Conservation (phyloP, 2,888 invertebrate species). For the Chydorus sphaericus region DNA sequence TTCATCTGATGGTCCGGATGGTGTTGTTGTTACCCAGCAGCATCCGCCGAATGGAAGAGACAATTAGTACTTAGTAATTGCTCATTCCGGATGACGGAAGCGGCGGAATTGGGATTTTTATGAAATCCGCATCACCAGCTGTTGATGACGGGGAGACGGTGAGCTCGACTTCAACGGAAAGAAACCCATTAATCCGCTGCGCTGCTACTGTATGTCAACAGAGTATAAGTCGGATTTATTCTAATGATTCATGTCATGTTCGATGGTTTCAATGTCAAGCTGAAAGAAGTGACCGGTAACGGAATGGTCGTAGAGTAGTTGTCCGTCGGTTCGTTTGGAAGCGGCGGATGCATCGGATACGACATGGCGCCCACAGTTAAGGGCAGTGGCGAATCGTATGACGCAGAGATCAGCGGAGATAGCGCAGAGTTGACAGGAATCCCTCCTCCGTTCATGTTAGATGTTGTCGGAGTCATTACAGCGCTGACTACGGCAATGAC, state of each 20-base stretch:
- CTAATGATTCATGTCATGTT: background rate
- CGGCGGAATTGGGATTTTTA: background rate
- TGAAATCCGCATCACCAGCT: background rate
- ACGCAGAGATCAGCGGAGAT: background rate
- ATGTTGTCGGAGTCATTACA: no score
- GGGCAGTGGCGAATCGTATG: background rate
- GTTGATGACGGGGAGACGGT: background rate
- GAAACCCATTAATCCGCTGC: background rate
- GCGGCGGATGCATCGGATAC: constrained; percentile 3
- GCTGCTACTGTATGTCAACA: background rate
- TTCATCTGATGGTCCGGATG: background rate
- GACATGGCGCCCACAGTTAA: background rate
- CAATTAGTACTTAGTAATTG: no score
- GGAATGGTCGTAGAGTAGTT: background rate
- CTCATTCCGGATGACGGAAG: no score
- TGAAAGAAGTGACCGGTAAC: background rate
- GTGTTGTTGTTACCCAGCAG: background rate
- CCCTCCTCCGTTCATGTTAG: background rate
- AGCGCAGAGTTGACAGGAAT: background rate
- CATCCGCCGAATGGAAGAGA: background rate
- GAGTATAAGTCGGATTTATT: background rate
- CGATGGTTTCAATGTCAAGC: background rate
- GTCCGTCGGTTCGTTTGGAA: background rate
- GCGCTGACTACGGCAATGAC: no score
- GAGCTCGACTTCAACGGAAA: constrained; percentile 10